A percentile compares a stretch with the other conserved stretches of the same genome.
These are phyloP conservation scores for Chanos chanos DNA, from an alignment of 2,797 vertebrate genomes.

Conservation along the genomic window DNA sequence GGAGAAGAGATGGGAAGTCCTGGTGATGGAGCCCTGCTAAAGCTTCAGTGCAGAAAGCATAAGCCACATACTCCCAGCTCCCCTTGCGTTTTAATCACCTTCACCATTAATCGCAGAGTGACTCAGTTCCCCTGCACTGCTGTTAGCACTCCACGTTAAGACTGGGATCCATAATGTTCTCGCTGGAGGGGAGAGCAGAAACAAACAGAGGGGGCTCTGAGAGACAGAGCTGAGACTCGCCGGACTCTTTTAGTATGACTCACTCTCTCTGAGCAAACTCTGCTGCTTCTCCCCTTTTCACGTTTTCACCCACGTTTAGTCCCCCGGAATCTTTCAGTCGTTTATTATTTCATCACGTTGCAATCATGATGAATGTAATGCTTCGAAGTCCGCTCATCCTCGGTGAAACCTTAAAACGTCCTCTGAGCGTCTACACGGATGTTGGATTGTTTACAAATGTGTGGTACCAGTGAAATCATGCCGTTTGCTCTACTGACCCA, in stretches of 20 bases:
- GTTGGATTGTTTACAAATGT: too few relatives aligned
- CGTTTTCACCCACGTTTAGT: not conserved
- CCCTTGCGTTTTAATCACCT: slow-evolving; percentile 7
- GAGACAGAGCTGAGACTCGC: too few relatives aligned
- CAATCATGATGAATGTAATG: too few relatives aligned
- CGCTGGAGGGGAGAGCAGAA: not conserved
- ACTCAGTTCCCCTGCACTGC: not conserved
- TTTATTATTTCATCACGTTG: not conserved
- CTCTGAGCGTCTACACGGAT: too few relatives aligned
- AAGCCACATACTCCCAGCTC: slow-evolving; percentile 3
- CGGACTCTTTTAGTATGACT: too few relatives aligned
- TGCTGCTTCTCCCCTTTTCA: too few relatives aligned
- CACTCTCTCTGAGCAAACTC: too few relatives aligned
- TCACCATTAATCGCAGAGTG: slow-evolving; percentile 1
- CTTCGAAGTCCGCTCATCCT: too few relatives aligned
- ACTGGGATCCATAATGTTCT: slow-evolving; percentile 9
- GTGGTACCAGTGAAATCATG: too few relatives aligned
- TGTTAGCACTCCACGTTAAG: not conserved
- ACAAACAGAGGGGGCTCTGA: too few relatives aligned
- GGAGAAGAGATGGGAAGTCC: slow-evolving; percentile 16
- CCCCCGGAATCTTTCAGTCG: not conserved
- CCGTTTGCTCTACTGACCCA: too few relatives aligned
- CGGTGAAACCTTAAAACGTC: too few relatives aligned
- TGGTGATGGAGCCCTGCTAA: slow-evolving; percentile 12
- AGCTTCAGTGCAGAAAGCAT: not conserved